Evolutionary conservation across 2,113 vertebrate species (phyloP).

Genomic region (Pionites leucogaster): DNA sequence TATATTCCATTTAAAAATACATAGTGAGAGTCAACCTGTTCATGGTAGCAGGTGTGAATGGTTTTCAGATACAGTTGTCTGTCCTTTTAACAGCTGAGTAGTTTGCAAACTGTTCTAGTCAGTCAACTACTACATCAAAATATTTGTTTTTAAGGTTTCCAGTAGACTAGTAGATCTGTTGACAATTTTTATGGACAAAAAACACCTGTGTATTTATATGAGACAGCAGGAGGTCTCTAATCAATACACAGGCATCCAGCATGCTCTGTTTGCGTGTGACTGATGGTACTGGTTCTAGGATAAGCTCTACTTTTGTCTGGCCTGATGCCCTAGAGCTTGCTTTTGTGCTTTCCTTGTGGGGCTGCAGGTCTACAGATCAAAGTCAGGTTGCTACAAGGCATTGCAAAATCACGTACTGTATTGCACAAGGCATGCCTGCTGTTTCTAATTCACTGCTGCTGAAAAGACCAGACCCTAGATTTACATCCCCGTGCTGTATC

Average conservation of each 20-base stretch:
- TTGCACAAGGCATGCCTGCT: slow-evolving; percentile 10
- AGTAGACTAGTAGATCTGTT: rapidly evolving
- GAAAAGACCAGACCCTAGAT: neutral
- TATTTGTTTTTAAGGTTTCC: neutral
- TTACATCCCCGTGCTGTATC: neutral
- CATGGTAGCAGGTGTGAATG: neutral
- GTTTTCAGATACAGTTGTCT: neutral
- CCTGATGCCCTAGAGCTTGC: neutral
- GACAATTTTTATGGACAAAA: neutral
- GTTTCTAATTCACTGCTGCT: neutral
- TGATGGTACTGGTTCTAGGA: neutral
- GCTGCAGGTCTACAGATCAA: neutral
- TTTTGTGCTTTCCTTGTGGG: neutral
- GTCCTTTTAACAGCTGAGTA: neutral
- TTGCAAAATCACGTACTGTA: slow-evolving; percentile 28
- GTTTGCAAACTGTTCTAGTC: slow-evolving; percentile 25
- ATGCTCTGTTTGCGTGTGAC: neutral
- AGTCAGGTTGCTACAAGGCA: neutral
- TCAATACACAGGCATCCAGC: neutral
- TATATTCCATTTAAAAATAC: neutral
- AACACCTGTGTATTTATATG: neutral
- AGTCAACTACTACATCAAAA: neutral
- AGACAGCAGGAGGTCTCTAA: neutral
- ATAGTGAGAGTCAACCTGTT: neutral
- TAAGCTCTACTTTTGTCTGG: neutral